Evolutionary conservation across 2,888 invertebrate genomes (phyloP), one percentile per base, ranked within the genome.

Genomic region (Melanophora roralis): DNA sequence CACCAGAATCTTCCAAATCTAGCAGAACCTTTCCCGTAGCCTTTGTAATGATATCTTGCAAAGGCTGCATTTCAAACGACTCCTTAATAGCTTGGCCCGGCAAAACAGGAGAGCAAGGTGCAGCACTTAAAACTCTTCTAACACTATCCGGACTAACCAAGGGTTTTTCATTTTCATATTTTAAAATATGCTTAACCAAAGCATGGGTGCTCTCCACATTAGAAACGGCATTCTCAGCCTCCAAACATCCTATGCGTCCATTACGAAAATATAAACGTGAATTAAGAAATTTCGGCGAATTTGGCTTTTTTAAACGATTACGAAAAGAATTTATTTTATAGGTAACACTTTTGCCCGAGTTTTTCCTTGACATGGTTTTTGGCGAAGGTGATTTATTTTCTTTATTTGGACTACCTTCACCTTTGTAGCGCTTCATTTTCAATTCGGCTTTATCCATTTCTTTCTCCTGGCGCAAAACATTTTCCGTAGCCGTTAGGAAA

Each of bases 161-260:
- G 0, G 90, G 90, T 74, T 89, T 89, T 69, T 90, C 89, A 64
- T 89, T 88, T 82, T 89, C 88, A 81, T 85, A 87, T 47, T 86
- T 85, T 2, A 90, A 81, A 47, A 90, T 90, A 38, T 90, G 87
- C 77, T 90, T 90, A n/a, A 90, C 88, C 81, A 90, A 72, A 0
- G 89, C 90, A 79, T 89, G 90, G 0, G 90, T 90, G 57, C 88
- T 86, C 64, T 90, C 89, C 16, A 90, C 86, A 81, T 90, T 89
- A 40, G 89, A 86, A 0, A 83, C 77, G 55, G 88, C 88, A 19
- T 88, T 88, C 40, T 90, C 88, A 0, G 90, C 87, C 38, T 89
- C 90, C 19, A 88, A 84, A 68, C 90, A 90, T 11, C 90, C 90
- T 12, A 90, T 90, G 64, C 88, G 88, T 0, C 90, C 90, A 67